Percentiles rank a stretch among this genome's conserved stretches.
Evolutionary conservation across 1,140 invertebrate species (phyloP).

Genomic region (Cylas formicarius): DNA sequence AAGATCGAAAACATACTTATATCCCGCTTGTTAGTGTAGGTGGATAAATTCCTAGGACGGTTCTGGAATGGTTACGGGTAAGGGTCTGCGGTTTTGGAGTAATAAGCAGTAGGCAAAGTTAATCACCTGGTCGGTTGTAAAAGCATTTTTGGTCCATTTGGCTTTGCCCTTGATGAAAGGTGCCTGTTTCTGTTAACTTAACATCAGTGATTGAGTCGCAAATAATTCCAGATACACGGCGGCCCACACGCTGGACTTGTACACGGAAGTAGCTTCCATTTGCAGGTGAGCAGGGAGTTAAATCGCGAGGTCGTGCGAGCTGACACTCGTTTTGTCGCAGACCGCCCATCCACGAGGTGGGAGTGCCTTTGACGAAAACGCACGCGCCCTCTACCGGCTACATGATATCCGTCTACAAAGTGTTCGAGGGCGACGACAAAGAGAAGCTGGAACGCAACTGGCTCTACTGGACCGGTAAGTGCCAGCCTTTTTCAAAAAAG

Average conservation of each 20-base stretch:
- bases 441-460: slow-evolving; percentile 87
- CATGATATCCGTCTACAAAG: slow-evolving; percentile 88
- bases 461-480: slow-evolving; percentile 80
- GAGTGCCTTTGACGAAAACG: slow-evolving; percentile 61
- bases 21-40: too few relatives aligned
- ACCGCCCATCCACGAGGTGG: slow-evolving; percentile 70
- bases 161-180: too few relatives aligned
- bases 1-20: too few relatives aligned
- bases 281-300: slow-evolving; percentile 46
- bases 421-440: slow-evolving; percentile 86
- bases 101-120: too few relatives aligned
- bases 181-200: too few relatives aligned
- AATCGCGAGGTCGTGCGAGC: background rate
- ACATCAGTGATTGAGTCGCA: too few relatives aligned
- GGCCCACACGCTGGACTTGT: slow-evolving; percentile 76
- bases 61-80: too few relatives aligned
- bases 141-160: too few relatives aligned
- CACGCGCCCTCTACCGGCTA: slow-evolving; percentile 76
- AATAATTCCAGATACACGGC: slow-evolving; percentile 57
- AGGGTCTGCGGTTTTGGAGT: too few relatives aligned
- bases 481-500: background rate
- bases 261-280: slow-evolving; percentile 84
- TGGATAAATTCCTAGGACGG: too few relatives aligned
- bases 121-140: too few relatives aligned
- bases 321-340: slow-evolving; percentile 4